phyloP scores from a whole-genome alignment of 2,888 invertebrate species.

The Xestoiulus laeticollis region DNA sequence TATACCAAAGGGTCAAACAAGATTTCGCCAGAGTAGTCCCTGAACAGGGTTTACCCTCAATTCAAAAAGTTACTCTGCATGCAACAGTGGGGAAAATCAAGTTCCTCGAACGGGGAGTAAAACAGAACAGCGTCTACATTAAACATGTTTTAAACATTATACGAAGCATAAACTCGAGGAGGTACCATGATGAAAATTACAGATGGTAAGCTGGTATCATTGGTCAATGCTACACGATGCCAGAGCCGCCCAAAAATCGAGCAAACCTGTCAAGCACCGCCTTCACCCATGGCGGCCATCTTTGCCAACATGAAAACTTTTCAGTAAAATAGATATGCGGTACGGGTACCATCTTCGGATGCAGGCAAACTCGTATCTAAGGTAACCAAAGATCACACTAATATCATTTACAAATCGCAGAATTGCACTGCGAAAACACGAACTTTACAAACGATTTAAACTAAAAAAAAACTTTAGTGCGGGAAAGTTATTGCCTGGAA shows the following conservation, averaged over 20 bases:
- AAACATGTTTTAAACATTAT: conserved; percentile 11
- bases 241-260: not conserved
- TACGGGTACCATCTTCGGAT: not conserved
- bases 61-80: not conserved
- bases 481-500: not conserved
- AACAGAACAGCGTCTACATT: not conserved
- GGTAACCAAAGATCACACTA: not conserved
- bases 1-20: not conserved
- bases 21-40: not conserved
- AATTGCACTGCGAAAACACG: not conserved
- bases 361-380: conserved; percentile 32
- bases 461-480: not conserved
- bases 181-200: not conserved
- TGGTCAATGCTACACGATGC: not conserved
- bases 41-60: not conserved
- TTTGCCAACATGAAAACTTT: not conserved
- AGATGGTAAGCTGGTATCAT: not conserved
- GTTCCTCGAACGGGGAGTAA: not conserved
- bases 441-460: not conserved
- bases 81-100: not conserved
- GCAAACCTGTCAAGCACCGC: not conserved
- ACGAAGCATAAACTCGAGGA: not conserved
- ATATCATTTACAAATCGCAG: not conserved
- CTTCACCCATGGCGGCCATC: not conserved
- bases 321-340: conserved; percentile 21